These are phyloP conservation scores for Aricia artaxerxes DNA, from an alignment of 2,888 invertebrate species.

Conservation along the genomic window DNA sequence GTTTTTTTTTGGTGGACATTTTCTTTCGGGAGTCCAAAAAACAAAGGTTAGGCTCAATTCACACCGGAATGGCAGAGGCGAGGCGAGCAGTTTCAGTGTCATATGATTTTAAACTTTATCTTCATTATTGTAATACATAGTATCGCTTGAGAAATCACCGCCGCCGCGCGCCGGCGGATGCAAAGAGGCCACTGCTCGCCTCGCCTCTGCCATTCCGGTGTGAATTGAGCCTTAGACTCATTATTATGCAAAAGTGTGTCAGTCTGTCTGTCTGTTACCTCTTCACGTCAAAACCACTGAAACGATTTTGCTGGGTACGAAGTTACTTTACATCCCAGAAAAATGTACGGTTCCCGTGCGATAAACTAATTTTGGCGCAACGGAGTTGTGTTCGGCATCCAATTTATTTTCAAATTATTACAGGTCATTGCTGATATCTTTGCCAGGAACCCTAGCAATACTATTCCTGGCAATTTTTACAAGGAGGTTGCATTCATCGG, in stretches of 20 bases:
- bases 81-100: no score
- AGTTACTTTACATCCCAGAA: not conserved
- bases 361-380: not conserved
- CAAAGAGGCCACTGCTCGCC: no score
- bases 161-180: no score
- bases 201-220: no score
- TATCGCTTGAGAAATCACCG: no score
- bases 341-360: not conserved
- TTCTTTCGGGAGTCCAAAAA: no score
- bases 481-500: slow-evolving; percentile 49
- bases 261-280: not conserved
- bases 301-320: not conserved
- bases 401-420: not conserved
- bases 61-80: no score
- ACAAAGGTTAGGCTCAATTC: no score
- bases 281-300: not conserved
- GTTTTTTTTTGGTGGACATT: no score
- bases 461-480: slow-evolving; percentile 41
- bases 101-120: no score
- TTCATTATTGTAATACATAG: no score
- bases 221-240: no score
- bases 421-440: slow-evolving; percentile 45
- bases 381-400: not conserved
- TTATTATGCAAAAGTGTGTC: not conserved
- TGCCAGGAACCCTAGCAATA: slow-evolving; percentile 42